These are phyloP conservation scores for Dascillus cervinus DNA, from an alignment of 2,888 invertebrate species.

Conservation along the genomic window DNA sequence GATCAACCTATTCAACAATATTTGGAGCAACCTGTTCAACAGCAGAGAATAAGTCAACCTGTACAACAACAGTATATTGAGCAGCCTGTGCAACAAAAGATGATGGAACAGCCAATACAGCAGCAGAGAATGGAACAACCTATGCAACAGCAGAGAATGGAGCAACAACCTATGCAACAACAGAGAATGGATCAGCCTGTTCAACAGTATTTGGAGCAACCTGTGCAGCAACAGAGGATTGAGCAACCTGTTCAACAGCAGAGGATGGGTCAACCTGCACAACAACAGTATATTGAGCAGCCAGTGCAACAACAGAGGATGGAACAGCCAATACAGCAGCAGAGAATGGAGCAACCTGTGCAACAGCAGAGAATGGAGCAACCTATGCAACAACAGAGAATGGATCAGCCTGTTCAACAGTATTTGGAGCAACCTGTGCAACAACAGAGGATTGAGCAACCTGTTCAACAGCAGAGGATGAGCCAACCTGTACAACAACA, in stretches of 20 bases:
- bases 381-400: too few relatives aligned
- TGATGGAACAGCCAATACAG: slow-evolving; percentile 3
- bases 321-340: slow-evolving; percentile 5
- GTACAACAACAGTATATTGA: slow-evolving; percentile 1
- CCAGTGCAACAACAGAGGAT: too few relatives aligned
- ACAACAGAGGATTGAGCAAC: slow-evolving; percentile 31
- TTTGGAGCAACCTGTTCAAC: not conserved
- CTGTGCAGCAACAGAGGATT: slow-evolving; percentile 1
- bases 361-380: too few relatives aligned
- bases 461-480: too few relatives aligned
- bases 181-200: slow-evolving; percentile 4
- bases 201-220: slow-evolving; percentile 6
- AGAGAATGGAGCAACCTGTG: too few relatives aligned
- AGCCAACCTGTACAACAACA: too few relatives aligned
- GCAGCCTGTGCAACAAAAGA: slow-evolving; percentile 7
- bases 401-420: too few relatives aligned
- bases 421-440: slow-evolving; percentile 24
- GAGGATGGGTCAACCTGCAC: too few relatives aligned
- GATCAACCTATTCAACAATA: not conserved
- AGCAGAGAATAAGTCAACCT: not conserved
- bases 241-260: slow-evolving; percentile 18
- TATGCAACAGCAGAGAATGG: slow-evolving; percentile 17
- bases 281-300: too few relatives aligned
- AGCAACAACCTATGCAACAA: slow-evolving; percentile 20
- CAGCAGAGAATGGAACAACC: slow-evolving; percentile 11